phyloP scores from a whole-genome alignment of 2,113 vertebrate genomes.

The Sprattus sprattus region DNA sequence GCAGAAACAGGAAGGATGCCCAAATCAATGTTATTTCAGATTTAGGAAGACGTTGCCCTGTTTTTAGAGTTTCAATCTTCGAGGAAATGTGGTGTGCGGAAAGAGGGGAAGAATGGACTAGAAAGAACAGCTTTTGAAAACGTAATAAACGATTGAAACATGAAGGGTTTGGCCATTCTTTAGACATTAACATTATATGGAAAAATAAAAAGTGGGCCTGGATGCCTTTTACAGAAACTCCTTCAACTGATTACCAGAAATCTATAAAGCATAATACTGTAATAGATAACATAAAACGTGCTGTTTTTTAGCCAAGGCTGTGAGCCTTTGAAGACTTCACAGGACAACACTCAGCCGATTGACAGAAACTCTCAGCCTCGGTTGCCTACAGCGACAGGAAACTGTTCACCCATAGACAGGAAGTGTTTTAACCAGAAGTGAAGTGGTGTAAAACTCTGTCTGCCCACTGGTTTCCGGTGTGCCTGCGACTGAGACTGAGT shows the following conservation, averaged over 20 bases:
- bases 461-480: constrained; percentile 56
- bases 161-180: not conserved
- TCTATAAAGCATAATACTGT: not conserved
- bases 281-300: too few relatives aligned
- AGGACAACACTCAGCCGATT: not conserved
- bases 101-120: not conserved
- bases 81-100: not conserved
- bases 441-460: constrained; percentile 48
- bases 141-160: not conserved
- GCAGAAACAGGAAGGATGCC: not conserved
- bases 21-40: constrained; percentile 19
- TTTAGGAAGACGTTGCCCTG: constrained; percentile 11
- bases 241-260: not conserved
- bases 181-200: not conserved
- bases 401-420: constrained; percentile 47
- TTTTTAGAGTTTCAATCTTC: constrained; percentile 3
- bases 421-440: constrained; percentile 51
- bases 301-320: not conserved
- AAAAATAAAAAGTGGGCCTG: not conserved
- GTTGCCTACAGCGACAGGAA: constrained; percentile 48
- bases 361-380: constrained; percentile 36
- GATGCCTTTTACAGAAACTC: not conserved
- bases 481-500: constrained; percentile 32
- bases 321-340: not conserved
- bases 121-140: not conserved